Base-by-base conservation (phyloP, 2,888 invertebrate species). In the Cheilosia variabilis region DNA sequence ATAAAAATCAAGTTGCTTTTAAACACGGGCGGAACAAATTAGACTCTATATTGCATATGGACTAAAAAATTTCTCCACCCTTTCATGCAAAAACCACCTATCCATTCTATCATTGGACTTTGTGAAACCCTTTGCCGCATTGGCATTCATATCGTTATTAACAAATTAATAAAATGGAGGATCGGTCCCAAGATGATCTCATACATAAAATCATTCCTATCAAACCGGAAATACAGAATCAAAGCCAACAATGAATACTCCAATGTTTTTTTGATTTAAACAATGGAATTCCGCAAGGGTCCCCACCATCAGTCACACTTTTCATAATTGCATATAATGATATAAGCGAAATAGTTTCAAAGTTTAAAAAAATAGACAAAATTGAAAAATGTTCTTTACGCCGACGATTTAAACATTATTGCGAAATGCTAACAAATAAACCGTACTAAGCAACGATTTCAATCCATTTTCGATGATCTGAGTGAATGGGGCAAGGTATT, bases 1-100 rank as follows among this genome's bases (percentile, higher is more conserved):
- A 5, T 13, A n/a, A 13, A 15, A 53, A 68, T 4, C 41, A 65
- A 37, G 65, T 65, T n/a, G 52, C 65, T 4, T 65, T 65, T 15
- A 65, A 53, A 65, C 24, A 52, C 1, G n/a, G 52, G 2, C 50
- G 37, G 1, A 37, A 52, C 24, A 41, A 22, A 7, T 24, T 22
- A 4, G 65, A 43, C 17, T 15, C 66, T 1, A 9, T 68, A 2
- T 13, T 55, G 2, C 53, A 24, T 5, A 53, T 43, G 9, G 66
- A 68, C n/a, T 4, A 66, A 31, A 15, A 37, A 9, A 19, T 19
- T 19, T 66, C 13, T 1, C 37, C 4, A 52, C 53, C 0, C 10
- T 66, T 0, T 53, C 41, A 1, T 37, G 24, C 37, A 50, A 52
- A 65, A 65, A 52, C 37, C 53, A 53, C 37, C 17, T 66, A 4